Evolutionary conservation across 37 sponge, comb jelly and placozoan species (phyloP).

Genomic region (Amphimedon queenslandica): DNA sequence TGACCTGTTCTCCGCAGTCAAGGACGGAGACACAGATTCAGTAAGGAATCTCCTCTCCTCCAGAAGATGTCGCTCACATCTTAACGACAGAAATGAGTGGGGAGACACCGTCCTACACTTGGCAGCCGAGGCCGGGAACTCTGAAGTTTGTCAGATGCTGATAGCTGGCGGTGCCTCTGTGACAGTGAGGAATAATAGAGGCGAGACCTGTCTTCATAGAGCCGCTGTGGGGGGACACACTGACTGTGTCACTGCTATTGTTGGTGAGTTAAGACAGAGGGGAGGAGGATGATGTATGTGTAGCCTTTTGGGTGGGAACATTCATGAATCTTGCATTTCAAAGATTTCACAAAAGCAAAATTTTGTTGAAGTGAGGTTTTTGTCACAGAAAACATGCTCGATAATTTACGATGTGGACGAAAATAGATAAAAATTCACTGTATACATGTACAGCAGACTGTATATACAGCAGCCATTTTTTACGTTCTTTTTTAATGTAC

Average conservation of each 20-base stretch:
- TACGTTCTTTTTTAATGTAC: too few species aligned
- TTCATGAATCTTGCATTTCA: too few species aligned
- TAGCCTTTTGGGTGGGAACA: too few species aligned
- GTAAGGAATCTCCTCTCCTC: constrained; percentile 38
- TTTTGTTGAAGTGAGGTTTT: too few species aligned
- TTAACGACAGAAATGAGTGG: constrained; percentile 72
- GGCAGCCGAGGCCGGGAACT: constrained; percentile 65
- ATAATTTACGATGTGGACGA: too few species aligned
- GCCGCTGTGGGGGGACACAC: constrained; percentile 57
- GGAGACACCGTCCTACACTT: constrained; percentile 71
- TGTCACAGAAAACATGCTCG: too few species aligned
- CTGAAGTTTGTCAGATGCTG: constrained; percentile 67
- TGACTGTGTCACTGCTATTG: constrained; percentile 49
- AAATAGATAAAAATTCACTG: too few species aligned
- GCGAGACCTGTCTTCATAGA: constrained; percentile 75
- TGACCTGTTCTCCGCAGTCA: constrained; percentile 59
- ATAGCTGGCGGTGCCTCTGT: constrained; percentile 67
- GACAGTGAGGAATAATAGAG: constrained; percentile 65
- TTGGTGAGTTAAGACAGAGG: constrained; percentile 51
- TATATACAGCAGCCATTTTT: too few species aligned
- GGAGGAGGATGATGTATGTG: too few species aligned
- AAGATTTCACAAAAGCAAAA: too few species aligned
- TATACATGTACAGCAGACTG: too few species aligned
- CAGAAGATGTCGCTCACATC: constrained; percentile 26
- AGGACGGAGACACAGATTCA: constrained; percentile 48